phyloP scores from a whole-genome alignment of 2,888 invertebrate genomes.

The Eurois occulta region DNA sequence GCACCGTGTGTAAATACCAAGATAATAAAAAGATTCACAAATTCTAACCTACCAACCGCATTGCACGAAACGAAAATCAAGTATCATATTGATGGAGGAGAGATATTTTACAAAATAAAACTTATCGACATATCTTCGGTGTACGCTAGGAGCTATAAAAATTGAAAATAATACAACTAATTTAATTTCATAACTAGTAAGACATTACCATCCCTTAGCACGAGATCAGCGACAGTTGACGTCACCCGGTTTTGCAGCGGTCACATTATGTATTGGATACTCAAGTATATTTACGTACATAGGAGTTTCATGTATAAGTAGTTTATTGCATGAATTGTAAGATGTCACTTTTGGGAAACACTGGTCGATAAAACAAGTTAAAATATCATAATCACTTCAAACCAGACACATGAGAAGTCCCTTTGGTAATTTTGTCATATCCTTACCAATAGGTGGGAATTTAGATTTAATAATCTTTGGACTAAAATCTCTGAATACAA shows the following conservation, averaged over 20 bases:
- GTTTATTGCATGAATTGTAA: slow-evolving; percentile 59
- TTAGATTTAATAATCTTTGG: slow-evolving; percentile 88
- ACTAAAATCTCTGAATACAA: slow-evolving; percentile 81
- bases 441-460: slow-evolving; percentile 88
- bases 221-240: slow-evolving; percentile 89
- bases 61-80: slow-evolving; percentile 75
- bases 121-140: slow-evolving; percentile 91
- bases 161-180: slow-evolving; percentile 91
- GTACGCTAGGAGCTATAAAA: slow-evolving; percentile 91
- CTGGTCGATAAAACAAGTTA: slow-evolving; percentile 58
- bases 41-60: slow-evolving; percentile 73
- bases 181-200: slow-evolving; percentile 90
- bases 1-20: slow-evolving; percentile 77
- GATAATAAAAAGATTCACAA: slow-evolving; percentile 64
- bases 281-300: slow-evolving; percentile 57
- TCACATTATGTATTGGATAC: slow-evolving; percentile 55
- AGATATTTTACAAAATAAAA: slow-evolving; percentile 90
- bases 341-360: slow-evolving; percentile 57
- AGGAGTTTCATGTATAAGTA: slow-evolving; percentile 63
- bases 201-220: slow-evolving; percentile 90
- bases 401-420: slow-evolving; percentile 76
- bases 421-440: slow-evolving; percentile 83
- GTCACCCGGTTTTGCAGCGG: slow-evolving; percentile 83
- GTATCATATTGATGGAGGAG: slow-evolving; percentile 90
- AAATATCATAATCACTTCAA: slow-evolving; percentile 62